These are phyloP conservation scores for Elephantulus edwardii DNA, from an alignment of 2,113 vertebrate species.

Conservation along the genomic window DNA sequence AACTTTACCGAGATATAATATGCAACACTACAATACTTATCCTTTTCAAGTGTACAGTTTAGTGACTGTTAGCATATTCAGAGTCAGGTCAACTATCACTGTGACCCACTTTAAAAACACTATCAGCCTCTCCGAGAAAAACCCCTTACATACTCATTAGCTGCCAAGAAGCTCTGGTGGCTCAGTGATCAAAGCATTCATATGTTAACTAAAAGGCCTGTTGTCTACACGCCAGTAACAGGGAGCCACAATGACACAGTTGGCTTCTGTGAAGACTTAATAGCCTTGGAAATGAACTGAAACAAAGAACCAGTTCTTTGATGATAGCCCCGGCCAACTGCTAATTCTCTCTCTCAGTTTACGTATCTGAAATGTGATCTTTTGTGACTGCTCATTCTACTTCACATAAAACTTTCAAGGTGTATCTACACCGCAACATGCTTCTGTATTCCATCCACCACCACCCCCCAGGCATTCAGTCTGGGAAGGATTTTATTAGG, in stretches of 20 bases:
- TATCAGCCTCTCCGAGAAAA: not conserved
- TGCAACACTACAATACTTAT: not conserved
- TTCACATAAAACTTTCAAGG: not conserved
- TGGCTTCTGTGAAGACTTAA: too few species aligned
- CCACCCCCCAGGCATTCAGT: too few species aligned
- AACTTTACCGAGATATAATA: not conserved
- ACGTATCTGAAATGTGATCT: not conserved
- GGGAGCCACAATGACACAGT: too few species aligned
- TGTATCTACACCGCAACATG: not conserved
- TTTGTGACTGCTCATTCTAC: not conserved
- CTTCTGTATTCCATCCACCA: not conserved
- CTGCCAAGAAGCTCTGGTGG: too few species aligned
- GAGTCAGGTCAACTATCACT: not conserved
- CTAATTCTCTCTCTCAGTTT: not conserved
- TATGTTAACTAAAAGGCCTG: too few species aligned
- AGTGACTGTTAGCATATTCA: not conserved
- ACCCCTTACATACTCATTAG: not conserved
- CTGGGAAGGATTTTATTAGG: too few species aligned
- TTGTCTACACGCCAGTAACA: too few species aligned
- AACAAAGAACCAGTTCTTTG: too few species aligned
- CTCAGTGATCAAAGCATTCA: too few species aligned
- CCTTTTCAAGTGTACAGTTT: not conserved
- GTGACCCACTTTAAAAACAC: not conserved
- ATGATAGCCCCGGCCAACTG: too few species aligned
- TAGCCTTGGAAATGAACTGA: too few species aligned